These are phyloP conservation scores for Whitmania pigra DNA, from an alignment of 1,140 invertebrate species.

Conservation along the genomic window DNA sequence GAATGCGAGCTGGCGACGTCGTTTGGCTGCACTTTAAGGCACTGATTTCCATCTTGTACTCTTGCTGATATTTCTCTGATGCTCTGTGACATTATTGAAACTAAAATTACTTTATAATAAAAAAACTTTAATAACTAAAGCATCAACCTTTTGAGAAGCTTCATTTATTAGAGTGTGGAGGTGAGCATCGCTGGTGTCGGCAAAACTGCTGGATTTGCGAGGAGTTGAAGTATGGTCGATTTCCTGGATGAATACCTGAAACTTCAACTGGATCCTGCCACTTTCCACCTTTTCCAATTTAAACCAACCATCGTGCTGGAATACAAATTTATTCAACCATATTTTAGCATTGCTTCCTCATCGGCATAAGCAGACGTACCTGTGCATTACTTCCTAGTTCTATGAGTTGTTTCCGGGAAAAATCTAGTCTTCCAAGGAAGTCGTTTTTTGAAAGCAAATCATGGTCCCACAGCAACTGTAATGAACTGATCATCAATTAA, in stretches of 20 bases:
- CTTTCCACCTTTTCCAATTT: conserved; percentile 39
- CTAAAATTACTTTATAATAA: too few species aligned
- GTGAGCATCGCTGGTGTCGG: neutral
- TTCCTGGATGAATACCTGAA: conserved; percentile 35
- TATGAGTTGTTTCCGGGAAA: conserved; percentile 45
- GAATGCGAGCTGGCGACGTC: too few species aligned
- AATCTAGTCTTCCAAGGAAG: conserved; percentile 46
- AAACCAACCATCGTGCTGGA: conserved; percentile 37
- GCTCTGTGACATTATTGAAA: too few species aligned
- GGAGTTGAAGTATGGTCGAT: neutral
- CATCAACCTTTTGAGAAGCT: too few species aligned
- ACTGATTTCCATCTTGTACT: too few species aligned
- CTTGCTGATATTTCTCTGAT: too few species aligned
- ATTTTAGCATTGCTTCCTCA: conserved; percentile 31
- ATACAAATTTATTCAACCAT: neutral
- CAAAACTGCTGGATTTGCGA: neutral
- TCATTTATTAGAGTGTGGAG: too few species aligned
- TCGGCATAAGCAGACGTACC: neutral
- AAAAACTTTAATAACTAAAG: too few species aligned
- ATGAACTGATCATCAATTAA: conserved; percentile 13
- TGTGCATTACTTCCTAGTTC: conserved; percentile 27
- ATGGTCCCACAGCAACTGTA: conserved; percentile 48
- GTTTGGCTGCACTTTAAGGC: too few species aligned
- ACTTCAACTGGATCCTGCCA: conserved; percentile 41
- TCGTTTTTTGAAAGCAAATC: conserved; percentile 48